phyloP scores from a whole-genome alignment of 2,113 vertebrate species.

The Condylura cristata region DNA sequence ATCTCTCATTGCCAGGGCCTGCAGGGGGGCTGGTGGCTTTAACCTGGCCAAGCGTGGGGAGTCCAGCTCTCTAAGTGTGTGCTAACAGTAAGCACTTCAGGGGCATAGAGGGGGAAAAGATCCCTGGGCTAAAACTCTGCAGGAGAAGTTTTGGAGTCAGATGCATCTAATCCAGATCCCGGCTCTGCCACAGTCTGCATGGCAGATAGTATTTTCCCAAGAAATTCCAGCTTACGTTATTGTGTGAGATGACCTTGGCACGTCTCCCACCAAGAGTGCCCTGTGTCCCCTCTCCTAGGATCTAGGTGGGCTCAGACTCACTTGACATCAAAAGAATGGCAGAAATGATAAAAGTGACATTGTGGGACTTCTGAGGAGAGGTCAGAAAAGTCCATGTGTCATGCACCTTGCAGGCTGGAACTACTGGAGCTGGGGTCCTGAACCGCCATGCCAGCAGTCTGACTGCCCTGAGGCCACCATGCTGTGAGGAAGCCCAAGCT shows the following conservation, averaged over 20 bases:
- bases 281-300: neutral
- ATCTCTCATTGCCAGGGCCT: neutral
- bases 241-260: constrained; percentile 18
- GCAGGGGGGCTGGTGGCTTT: neutral
- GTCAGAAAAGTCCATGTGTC: neutral
- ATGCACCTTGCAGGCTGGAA: neutral
- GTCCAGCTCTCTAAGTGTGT: neutral
- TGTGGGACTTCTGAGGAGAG: neutral
- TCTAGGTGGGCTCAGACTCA: neutral
- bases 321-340: neutral
- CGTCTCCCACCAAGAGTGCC: neutral
- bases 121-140: neutral
- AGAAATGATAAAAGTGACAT: neutral
- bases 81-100: neutral
- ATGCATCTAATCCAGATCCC: neutral
- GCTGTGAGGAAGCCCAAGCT: neutral
- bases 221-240: neutral
- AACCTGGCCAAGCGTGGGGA: neutral
- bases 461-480: neutral
- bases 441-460: neutral
- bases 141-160: neutral
- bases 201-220: neutral
- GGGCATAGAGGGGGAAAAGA: neutral
- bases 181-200: neutral
- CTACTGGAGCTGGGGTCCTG: neutral